These are phyloP conservation scores for Mus pahari DNA, from an alignment of 2,113 vertebrate species.

Conservation along the genomic window DNA sequence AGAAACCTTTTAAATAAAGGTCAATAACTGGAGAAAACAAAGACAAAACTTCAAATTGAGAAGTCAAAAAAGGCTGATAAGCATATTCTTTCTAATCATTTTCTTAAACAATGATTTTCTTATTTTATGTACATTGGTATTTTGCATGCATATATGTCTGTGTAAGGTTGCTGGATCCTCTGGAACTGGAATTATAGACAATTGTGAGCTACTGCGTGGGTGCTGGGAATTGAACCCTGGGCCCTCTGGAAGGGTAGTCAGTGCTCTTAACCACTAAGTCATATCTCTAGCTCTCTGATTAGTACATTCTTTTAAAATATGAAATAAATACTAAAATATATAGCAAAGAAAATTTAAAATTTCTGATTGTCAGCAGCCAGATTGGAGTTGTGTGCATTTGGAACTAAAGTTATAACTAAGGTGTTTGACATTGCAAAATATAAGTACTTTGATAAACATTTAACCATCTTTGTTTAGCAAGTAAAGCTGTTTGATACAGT, in stretches of 20 bases:
- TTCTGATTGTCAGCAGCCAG: neutral
- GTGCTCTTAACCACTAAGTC: neutral
- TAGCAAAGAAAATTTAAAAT: conserved; percentile 27
- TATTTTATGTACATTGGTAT: neutral
- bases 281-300: neutral
- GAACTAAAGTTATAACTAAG: neutral
- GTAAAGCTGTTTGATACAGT: neutral
- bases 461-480: conserved; percentile 26
- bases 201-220: neutral
- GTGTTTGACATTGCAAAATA: neutral
- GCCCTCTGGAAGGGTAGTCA: neutral
- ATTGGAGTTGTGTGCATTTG: neutral
- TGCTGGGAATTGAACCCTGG: neutral
- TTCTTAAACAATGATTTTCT: neutral
- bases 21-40: neutral
- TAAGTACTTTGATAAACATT: conserved; percentile 34
- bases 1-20: conserved; percentile 59
- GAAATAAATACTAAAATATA: conserved; percentile 11
- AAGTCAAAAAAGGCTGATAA: neutral
- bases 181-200: neutral
- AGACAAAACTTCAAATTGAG: conserved; percentile 30
- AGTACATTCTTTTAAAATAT: conserved; percentile 30
- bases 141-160: neutral
- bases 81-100: neutral
- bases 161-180: neutral